Conservation (phyloP, 2,888 invertebrate species). For the Idaea dimidiata region DNA sequence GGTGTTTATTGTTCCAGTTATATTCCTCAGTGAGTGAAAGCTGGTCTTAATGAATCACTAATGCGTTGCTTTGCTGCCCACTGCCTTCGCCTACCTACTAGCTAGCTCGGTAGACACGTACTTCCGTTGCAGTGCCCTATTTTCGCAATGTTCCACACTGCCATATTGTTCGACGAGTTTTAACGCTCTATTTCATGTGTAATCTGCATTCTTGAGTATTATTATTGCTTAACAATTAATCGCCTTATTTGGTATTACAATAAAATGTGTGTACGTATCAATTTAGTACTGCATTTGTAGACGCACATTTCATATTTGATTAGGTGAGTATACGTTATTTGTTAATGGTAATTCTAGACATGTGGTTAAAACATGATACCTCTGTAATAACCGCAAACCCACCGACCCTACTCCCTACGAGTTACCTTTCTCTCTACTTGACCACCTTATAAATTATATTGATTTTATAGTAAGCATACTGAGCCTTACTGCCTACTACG, state of each 20-base stretch:
- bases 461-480: not conserved
- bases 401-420: not conserved
- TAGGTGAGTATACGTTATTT: no score
- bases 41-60: conserved; percentile 61
- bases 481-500: not conserved
- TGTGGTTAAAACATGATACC: not conserved
- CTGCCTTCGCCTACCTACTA: conserved; percentile 44
- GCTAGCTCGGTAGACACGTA: conserved; percentile 11
- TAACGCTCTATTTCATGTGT: conserved; percentile 14
- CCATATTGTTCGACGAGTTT: conserved; percentile 13
- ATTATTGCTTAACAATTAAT: not conserved
- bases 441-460: not conserved
- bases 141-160: conserved; percentile 51
- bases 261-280: no score
- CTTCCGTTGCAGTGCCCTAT: conserved; percentile 58
- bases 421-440: not conserved
- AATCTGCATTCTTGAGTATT: not conserved
- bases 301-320: not conserved
- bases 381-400: not conserved
- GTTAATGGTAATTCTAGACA: not conserved
- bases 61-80: conserved; percentile 54
- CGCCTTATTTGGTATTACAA: not conserved
- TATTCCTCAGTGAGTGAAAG: conserved; percentile 53
- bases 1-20: conserved; percentile 60
- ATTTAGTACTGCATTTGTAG: not conserved